Evolutionary conservation across 92 coral and sea anemone species (phyloP), one percentile per base, ranked within the genome.

Genomic region (Epizoanthus illoricatus): DNA sequence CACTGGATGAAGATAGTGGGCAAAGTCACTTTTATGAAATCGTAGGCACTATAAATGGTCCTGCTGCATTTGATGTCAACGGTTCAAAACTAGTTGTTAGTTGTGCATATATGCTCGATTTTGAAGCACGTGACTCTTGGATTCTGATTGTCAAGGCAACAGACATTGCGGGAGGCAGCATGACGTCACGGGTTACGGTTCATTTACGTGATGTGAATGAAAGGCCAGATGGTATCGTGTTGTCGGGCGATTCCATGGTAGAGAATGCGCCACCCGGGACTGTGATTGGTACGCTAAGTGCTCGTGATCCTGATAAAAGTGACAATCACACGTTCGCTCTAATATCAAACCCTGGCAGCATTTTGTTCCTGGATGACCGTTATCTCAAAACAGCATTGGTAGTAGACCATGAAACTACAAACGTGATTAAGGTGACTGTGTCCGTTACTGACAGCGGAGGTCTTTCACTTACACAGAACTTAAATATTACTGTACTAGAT

Each of bases 211-310:
- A 90, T 56, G 80, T 90, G 2, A 88, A 90, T 79, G 94, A 90
- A 81, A 73, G 78, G 11, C 94, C 94, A 28, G 82, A 68, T 16
- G 73, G 84, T 55, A 90, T 90, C 80, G 28, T 76, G 43, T 15
- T 90, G 75, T 90, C 94, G 33, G 87, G 92, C n/a, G 74, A 66
- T 72, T 69, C 89, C 58, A 75, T 90, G 39, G 43, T 85, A 15
- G 94, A 90, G 87, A 80, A 90, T 85, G 87, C 94, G 72, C 87
- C 84, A 18, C 21, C 85, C 20, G 86, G 86, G 42, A 88, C 94
- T 19, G 76, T 82, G 10, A 73, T 90, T 60, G 92, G 92, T 21
- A 80, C 89, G 45, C 60, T 90, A 78, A 90, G 87, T 64, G 87
- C 92, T 56, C 89, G 72, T 69, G 94, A 90, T 68, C 94, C 92